Evolutionary conservation across 1,140 invertebrate genomes (phyloP), one percentile per base, ranked within the genome.

Genomic region (Zaprionus ghesquierei): DNA sequence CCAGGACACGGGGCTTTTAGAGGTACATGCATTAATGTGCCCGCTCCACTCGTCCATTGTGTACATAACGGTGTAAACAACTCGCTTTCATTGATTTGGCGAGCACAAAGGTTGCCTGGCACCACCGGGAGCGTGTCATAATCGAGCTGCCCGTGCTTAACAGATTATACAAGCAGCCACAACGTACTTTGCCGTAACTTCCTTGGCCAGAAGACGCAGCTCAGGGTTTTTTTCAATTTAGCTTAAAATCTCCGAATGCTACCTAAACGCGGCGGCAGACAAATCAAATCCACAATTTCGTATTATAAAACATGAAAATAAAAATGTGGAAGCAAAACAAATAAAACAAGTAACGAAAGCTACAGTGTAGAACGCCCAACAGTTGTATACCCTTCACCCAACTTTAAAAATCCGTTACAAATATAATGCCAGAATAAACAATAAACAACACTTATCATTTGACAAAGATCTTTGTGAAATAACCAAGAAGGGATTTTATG

Each of bases 301-400:
- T 5, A 46, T 46, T 46, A 22, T 46, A 12, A 46, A 46, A 46
- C 8, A 46, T 22, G 41, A 46, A 46, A 22, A 20, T 12, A 33
- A 41, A n/a, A n/a, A 6, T 1, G 3, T 9, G 6, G 22, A 51
- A 29, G 29, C 18, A 63, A 54, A 20, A 33, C 18, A 41, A 50
- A 38, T 56, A 69, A 56, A 69, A 15, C 3, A 22, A 46, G 44
- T 46, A 54, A 22, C n/a, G n/a, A n/a, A n/a, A n/a, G n/a, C n/a
- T n/a, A n/a, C n/a, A n/a, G n/a, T n/a, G n/a, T n/a, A n/a, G n/a
- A n/a, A n/a, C n/a, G n/a, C n/a, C n/a, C n/a, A n/a, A n/a, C n/a
- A n/a, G n/a, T n/a, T n/a, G n/a, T n/a, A n/a, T n/a, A n/a, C n/a
- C n/a, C n/a, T n/a, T n/a, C n/a, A n/a, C n/a, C n/a, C n/a, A n/a